Base-by-base conservation (phyloP, 1,140 invertebrate genomes). In the Callitettix versicolor region DNA sequence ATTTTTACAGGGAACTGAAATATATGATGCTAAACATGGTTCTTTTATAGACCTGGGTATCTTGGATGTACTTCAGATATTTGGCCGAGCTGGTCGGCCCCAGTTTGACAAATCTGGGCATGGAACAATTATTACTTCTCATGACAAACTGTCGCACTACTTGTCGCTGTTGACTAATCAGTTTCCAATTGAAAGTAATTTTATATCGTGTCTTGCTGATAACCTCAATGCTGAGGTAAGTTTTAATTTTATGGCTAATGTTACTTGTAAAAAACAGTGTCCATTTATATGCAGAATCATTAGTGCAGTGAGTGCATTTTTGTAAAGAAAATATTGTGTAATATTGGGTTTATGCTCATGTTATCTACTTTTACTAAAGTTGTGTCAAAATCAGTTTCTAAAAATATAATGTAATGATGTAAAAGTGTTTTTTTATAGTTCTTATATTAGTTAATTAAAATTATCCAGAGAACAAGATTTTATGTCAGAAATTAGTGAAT, bases 1-100 rank as follows among this genome's bases (percentile, higher is more conserved):
- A n/a, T n/a, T n/a, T 62, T 63, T 58, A 53, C 72, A 91, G 86
- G 96, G 97, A 20, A 99, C 97, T 11, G 91, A 97, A 69, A 88
- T 99, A 48, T 99, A 99, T 71, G 93, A 99, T 74, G 84, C 95
- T 15, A 93, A 94, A 63, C 88, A 89, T 62, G 95, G 95, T 0
- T 79, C 84, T 1, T 98, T 95, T 73, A 84, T 98, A 0, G 94
- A 99, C 70, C 72, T 99, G 7, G 91, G 91, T 53, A 95, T 99
- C 63, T 73, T 99, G 36, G 97, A 99, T 73, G 95, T 99, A 7
- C 76, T 98, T 55, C 97, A 99, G 81, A 99, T 99, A 58, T 99
- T 99, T 74, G 97, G 97, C 52, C 80, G 97, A 43, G 97, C 97
- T 18, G 97, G 97, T 36, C 79, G 90, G 63, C 96, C 96, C 0